A percentile compares a stretch with the other conserved stretches of the same genome.
Conservation (phyloP, 2,113 vertebrate species). For the Hiodon alosoides region DNA sequence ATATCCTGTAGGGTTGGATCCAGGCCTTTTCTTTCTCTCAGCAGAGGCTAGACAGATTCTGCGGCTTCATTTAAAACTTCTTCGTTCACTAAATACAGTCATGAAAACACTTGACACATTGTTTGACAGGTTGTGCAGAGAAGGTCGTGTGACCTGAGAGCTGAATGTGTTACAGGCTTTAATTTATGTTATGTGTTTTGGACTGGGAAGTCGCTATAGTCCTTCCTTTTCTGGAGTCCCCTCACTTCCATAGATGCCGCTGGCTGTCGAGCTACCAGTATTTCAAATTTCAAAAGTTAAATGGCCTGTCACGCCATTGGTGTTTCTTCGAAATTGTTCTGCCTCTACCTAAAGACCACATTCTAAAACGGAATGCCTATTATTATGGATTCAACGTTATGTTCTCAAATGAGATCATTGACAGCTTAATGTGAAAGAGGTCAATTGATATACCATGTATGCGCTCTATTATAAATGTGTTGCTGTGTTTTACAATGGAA, state of each 20-base stretch:
- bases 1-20: neutral
- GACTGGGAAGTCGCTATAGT: slow-evolving; percentile 29
- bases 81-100: neutral
- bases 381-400: slow-evolving; percentile 63
- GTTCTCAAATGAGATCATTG: slow-evolving; percentile 72
- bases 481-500: slow-evolving; percentile 57
- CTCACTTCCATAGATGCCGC: slow-evolving; percentile 67
- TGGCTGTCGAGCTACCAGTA: slow-evolving; percentile 63
- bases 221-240: slow-evolving; percentile 42
- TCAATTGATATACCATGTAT: slow-evolving; percentile 80
- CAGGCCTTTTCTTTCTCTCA: slow-evolving; percentile 22
- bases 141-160: slow-evolving; percentile 35
- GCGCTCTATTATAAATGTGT: slow-evolving; percentile 70
- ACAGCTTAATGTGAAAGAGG: slow-evolving; percentile 76
- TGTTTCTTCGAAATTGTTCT: slow-evolving; percentile 43
- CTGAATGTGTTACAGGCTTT: slow-evolving; percentile 4
- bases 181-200: slow-evolving; percentile 18
- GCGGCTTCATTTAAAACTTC: neutral
- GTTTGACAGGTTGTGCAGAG: slow-evolving; percentile 5
- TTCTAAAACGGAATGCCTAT: slow-evolving; percentile 65
- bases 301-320: slow-evolving; percentile 67
- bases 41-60: slow-evolving; percentile 20
- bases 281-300: slow-evolving; percentile 64
- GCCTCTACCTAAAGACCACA: slow-evolving; percentile 51
- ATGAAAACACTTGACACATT: neutral